phyloP scores from a whole-genome alignment of 2,797 vertebrate species.

The Anabacerthia variegaticeps region DNA sequence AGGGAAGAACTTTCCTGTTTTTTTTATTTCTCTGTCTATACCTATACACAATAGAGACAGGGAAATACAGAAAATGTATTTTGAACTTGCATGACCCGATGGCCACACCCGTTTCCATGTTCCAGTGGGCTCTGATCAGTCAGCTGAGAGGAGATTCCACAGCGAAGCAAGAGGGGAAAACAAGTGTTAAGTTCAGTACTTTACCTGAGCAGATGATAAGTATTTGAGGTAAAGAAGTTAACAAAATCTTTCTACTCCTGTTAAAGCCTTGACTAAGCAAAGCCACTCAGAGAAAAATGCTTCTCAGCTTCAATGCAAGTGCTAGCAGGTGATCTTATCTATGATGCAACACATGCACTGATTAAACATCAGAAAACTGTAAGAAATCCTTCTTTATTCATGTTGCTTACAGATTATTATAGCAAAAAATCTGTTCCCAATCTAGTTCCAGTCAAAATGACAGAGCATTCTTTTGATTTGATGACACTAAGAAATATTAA shows the following conservation, averaged over 20 bases:
- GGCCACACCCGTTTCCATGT: background rate
- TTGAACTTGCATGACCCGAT: background rate
- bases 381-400: background rate
- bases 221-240: background rate
- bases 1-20: background rate
- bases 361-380: background rate
- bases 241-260: background rate
- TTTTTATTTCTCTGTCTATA: background rate
- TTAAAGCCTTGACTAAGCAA: background rate
- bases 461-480: background rate
- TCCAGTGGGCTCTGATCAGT: background rate
- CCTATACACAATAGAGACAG: background rate
- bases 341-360: background rate
- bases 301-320: background rate
- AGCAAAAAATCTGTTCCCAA: background rate
- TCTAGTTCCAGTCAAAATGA: background rate
- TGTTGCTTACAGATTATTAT: background rate
- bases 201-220: background rate
- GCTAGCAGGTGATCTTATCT: background rate
- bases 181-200: background rate
- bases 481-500: constrained; percentile 10
- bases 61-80: background rate
- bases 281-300: background rate
- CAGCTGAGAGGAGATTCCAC: background rate
- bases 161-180: background rate